Evolutionary conservation across 1,140 invertebrate species (phyloP).

Genomic region (Parasteatoda tepidariorum): DNA sequence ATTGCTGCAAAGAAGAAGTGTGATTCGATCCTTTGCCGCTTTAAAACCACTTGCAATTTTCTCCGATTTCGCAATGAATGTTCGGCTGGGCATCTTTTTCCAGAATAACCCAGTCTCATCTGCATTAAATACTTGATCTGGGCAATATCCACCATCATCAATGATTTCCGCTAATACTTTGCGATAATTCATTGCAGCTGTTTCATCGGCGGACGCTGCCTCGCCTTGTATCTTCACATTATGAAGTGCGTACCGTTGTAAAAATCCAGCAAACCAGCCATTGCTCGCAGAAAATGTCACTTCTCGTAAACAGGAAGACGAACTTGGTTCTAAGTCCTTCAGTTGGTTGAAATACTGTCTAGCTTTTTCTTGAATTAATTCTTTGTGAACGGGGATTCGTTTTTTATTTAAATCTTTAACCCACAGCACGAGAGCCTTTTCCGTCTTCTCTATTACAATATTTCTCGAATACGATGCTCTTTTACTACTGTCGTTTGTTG

Average conservation of each 20-base stretch:
- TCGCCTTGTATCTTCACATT: slow-evolving; percentile 47
- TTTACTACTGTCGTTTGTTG: slow-evolving; percentile 32
- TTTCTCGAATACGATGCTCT: not conserved
- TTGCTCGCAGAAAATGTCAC: not conserved
- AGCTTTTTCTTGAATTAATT: slow-evolving; percentile 8
- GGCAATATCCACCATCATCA: slow-evolving; percentile 66
- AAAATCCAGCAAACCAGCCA: slow-evolving; percentile 20
- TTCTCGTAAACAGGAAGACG: not conserved
- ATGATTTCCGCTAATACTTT: slow-evolving; percentile 66
- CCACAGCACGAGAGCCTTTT: slow-evolving; percentile 9
- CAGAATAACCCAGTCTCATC: slow-evolving; percentile 20
- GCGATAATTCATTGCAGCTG: slow-evolving; percentile 21
- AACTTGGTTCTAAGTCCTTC: slow-evolving; percentile 9
- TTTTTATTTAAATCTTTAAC: slow-evolving; percentile 8
- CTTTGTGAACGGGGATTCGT: not conserved
- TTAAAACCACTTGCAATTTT: slow-evolving; percentile 69
- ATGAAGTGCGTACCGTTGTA: slow-evolving; percentile 19
- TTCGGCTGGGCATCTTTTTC: slow-evolving; percentile 59
- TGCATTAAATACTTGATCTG: slow-evolving; percentile 69
- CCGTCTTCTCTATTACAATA: slow-evolving; percentile 15
- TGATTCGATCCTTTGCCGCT: slow-evolving; percentile 69
- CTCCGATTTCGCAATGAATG: slow-evolving; percentile 65
- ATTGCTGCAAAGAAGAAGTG: slow-evolving; percentile 68
- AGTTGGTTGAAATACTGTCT: slow-evolving; percentile 13
- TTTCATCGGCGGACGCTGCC: slow-evolving; percentile 43